Base-by-base conservation (phyloP, 2,888 invertebrate species). In the Papilio demoleus region DNA sequence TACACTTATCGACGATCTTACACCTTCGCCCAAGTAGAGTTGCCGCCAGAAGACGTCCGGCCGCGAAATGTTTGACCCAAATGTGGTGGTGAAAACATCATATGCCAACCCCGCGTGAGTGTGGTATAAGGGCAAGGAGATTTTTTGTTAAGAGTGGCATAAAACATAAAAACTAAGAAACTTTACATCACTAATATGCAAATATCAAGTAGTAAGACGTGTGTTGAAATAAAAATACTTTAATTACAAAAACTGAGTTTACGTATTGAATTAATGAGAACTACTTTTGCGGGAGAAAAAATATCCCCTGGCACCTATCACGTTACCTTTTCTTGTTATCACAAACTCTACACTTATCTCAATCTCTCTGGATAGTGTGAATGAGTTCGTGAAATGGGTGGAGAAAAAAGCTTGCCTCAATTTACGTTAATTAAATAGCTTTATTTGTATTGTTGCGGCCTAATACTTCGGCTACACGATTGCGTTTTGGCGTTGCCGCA, bases 251-350 rank as follows among this genome's bases (percentile, higher is more conserved):
- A 47, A 27, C 45, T 50, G 19, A 60, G 47, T 56, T 56, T 19
- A 67, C 22, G 50, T 47, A 24, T 60, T 67, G 60, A 67, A 19
- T 67, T 60, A 60, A 67, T 67, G 45, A 36, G 59, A n/a, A 45
- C 45, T 45, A n/a, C n/a, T 24, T 22, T 34, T 24, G 42, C 27
- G 56, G 1, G 56, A 27, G 19, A 14, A 58, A 22, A 58, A 65
- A 66, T 36, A 47, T 59, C 24, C 22, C 19, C 36, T 3, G 11
- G 11, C 19, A 27, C n/a, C n/a, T 31, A 34, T 50, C n/a, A 58
- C 56, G 65, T 31, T 19, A 58, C 40, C 42, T 58, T 65, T 58
- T 58, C 40, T 8, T 65, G 42, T 65, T 65, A 65, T 65, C 65
- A 22, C 58, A 45, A 58, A 58, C 47, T 47, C 45, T 24, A 9